Conservation (phyloP, 2,113 vertebrate genomes). For the Colossoma macropomum region DNA sequence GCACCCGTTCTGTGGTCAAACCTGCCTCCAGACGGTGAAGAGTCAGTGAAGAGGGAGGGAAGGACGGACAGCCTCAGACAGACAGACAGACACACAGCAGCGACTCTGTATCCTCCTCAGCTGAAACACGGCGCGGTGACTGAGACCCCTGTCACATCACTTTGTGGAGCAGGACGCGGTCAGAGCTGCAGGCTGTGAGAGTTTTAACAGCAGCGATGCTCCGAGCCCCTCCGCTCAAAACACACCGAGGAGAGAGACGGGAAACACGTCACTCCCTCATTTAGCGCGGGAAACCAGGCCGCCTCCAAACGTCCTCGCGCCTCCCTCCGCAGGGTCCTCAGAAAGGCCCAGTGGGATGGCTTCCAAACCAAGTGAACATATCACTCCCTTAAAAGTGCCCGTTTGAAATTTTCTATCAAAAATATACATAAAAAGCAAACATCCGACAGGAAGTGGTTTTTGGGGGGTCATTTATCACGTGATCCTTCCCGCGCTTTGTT, state of each 20-base stretch:
- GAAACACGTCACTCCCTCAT: conserved; percentile 65
- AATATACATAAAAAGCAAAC: neutral
- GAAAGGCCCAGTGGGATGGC: neutral
- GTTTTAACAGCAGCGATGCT: neutral
- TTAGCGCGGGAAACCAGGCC: conserved; percentile 51
- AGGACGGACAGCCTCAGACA: neutral
- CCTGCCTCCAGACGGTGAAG: conserved; percentile 27
- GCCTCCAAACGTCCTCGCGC: neutral
- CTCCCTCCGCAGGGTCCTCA: neutral
- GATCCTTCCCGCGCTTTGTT: neutral
- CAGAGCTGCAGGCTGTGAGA: neutral
- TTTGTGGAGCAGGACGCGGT: neutral
- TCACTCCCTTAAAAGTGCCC: neutral
- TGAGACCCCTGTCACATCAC: neutral
- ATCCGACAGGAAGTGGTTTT: neutral
- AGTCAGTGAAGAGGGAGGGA: neutral
- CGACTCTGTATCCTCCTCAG: conserved; percentile 4
- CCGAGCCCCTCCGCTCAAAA: neutral
- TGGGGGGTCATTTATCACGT: neutral
- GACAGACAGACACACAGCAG: neutral
- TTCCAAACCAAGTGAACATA: too few relatives aligned
- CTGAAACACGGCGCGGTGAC: neutral
- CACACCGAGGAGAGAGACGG: conserved; percentile 13
- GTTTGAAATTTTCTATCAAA: neutral
- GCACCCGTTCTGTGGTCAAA: conserved; percentile 5